A percentile compares a stretch with the other conserved stretches of the same genome.
phyloP scores from a whole-genome alignment of 1,140 invertebrate genomes.

The Lucilia sericata region DNA sequence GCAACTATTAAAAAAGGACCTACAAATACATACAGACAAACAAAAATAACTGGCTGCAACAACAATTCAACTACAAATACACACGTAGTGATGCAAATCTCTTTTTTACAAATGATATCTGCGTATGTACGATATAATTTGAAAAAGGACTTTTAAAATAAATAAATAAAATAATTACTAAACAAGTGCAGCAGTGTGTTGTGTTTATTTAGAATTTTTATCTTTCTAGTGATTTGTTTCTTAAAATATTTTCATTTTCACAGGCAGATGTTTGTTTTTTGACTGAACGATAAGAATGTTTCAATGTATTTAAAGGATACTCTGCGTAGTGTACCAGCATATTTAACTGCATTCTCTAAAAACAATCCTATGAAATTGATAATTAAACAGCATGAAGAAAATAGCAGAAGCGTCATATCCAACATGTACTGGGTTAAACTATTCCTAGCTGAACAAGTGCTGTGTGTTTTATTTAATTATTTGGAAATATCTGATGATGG shows the following conservation, averaged over 20 bases:
- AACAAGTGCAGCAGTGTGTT: not conserved
- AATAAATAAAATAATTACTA: not conserved
- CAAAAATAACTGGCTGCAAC: not conserved
- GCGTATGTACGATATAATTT: not conserved
- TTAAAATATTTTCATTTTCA: not conserved
- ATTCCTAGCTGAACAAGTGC: not conserved
- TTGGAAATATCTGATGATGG: not conserved
- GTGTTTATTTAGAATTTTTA: not conserved
- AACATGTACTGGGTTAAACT: not conserved
- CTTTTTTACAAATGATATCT: not conserved
- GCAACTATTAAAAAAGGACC: slow-evolving; percentile 23
- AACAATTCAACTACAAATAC: not conserved
- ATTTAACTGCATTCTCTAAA: not conserved
- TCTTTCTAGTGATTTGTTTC: slow-evolving; percentile 2
- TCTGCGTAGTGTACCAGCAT: not conserved
- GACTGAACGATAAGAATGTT: not conserved
- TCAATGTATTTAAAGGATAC: not conserved
- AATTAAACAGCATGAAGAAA: not conserved
- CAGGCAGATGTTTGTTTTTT: not conserved
- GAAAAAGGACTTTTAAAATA: slow-evolving; percentile 10
- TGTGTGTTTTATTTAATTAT: not conserved
- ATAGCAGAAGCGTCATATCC: not conserved
- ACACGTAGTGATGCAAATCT: slow-evolving; percentile 15
- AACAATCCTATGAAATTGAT: slow-evolving; percentile 5
- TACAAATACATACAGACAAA: not conserved